Conservation (phyloP, 1,140 invertebrate species). For the Portunus trituberculatus region DNA sequence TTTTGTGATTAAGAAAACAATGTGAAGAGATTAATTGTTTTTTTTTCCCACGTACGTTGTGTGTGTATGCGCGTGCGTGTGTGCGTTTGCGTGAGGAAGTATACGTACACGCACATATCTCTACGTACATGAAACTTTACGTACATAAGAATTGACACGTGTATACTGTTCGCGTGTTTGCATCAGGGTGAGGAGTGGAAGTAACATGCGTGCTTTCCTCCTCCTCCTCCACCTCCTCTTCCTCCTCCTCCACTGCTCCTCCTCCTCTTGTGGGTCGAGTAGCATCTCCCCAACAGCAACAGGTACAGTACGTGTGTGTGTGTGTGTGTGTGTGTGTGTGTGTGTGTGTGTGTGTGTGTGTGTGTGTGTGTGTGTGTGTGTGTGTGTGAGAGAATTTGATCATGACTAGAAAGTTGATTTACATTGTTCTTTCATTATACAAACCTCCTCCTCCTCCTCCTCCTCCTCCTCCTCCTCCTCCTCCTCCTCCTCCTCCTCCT, state of each 20-base stretch:
- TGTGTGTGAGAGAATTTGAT: not conserved
- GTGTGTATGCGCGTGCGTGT: not conserved
- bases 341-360: constrained; percentile 38
- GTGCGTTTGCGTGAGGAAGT: not conserved
- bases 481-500: too few relatives aligned
- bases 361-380: not conserved
- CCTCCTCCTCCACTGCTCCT: too few relatives aligned
- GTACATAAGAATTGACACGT: too few relatives aligned
- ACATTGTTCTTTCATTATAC: too few relatives aligned
- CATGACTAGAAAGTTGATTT: not conserved
- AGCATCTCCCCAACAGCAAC: not conserved
- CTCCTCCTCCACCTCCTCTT: too few relatives aligned
- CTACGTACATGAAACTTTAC: too few relatives aligned
- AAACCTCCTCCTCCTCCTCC: too few relatives aligned
- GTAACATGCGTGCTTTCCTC: too few relatives aligned
- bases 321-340: constrained; percentile 35
- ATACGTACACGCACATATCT: not conserved
- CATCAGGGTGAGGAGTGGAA: too few relatives aligned
- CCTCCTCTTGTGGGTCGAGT: too few relatives aligned
- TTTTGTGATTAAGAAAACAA: not conserved
- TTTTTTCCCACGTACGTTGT: not conserved
- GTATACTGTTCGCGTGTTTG: too few relatives aligned
- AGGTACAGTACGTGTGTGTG: not conserved
- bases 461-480: too few relatives aligned
- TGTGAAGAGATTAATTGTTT: not conserved